These are phyloP conservation scores for Psettodes erumei DNA, from an alignment of 2,113 vertebrate species.

Conservation along the genomic window DNA sequence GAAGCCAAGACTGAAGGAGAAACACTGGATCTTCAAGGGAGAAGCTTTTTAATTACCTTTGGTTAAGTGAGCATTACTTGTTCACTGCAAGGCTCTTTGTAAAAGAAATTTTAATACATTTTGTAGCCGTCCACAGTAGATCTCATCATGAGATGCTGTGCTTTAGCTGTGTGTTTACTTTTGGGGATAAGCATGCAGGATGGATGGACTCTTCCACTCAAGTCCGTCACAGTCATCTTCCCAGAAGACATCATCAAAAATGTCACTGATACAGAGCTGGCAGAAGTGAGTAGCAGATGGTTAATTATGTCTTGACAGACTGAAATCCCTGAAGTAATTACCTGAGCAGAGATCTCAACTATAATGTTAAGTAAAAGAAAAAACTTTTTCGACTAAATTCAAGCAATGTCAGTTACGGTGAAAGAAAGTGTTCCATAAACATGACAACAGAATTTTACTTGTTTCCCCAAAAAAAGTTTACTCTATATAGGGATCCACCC, in stretches of 20 bases:
- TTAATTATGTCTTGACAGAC: constrained; percentile 33
- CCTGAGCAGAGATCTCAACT: constrained; percentile 2
- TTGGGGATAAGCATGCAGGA: constrained; percentile 73
- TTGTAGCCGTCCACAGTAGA: constrained; percentile 17
- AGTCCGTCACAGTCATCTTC: constrained; percentile 81
- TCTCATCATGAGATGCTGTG: constrained; percentile 76
- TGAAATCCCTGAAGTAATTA: constrained; percentile 29
- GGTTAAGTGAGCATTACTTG: constrained; percentile 4
- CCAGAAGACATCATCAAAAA: constrained; percentile 85
- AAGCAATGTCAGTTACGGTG: neutral
- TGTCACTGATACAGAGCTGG: constrained; percentile 82
- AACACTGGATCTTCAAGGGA: constrained; percentile 24
- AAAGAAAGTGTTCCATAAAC: neutral
- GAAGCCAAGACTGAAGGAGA: constrained; percentile 22
- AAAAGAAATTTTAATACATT: neutral
- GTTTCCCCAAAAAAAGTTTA: neutral
- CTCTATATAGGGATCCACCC: neutral
- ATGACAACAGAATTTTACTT: neutral
- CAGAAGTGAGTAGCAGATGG: constrained; percentile 85
- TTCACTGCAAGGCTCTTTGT: neutral
- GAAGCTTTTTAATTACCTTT: constrained; percentile 13
- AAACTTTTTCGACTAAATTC: neutral
- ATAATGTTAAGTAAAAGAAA: constrained; percentile 16
- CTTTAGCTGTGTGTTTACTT: constrained; percentile 70
- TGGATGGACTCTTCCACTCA: constrained; percentile 77